Percentiles rank a stretch among this genome's conserved stretches.
These are phyloP conservation scores for Mesitornis unicolor DNA, from an alignment of 2,113 vertebrate species.

Conservation along the genomic window DNA sequence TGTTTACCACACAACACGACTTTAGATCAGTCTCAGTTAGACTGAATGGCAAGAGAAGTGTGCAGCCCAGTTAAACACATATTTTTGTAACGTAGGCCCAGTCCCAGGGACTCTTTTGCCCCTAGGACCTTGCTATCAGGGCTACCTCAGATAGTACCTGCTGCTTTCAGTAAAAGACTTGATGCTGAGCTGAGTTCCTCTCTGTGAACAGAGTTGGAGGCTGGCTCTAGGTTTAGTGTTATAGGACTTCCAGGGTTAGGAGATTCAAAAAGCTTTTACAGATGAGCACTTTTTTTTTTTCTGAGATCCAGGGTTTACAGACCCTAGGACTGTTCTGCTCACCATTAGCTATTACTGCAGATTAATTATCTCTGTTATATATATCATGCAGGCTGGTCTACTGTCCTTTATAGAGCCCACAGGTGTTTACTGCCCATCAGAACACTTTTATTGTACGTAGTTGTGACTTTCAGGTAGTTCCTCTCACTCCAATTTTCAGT, in stretches of 20 bases:
- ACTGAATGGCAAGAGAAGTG: background rate
- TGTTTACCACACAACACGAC: background rate
- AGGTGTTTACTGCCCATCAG: background rate
- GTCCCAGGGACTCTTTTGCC: background rate
- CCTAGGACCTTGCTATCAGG: background rate
- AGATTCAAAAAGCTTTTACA: background rate
- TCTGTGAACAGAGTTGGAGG: background rate
- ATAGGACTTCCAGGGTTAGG: background rate
- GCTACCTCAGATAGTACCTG: background rate
- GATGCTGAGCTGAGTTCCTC: background rate
- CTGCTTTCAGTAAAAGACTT: background rate
- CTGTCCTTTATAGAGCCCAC: background rate
- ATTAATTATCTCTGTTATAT: background rate
- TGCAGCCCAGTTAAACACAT: background rate
- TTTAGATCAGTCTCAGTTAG: background rate
- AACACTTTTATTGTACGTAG: background rate
- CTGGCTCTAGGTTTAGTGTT: background rate
- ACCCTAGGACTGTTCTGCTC: background rate
- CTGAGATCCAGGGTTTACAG: background rate
- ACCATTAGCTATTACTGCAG: background rate
- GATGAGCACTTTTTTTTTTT: background rate
- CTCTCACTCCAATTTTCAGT: background rate
- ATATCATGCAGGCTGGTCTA: background rate
- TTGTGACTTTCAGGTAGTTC: background rate
- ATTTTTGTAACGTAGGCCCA: background rate